Evolutionary conservation across 2,113 vertebrate genomes (phyloP), one percentile per base, ranked within the genome.

Genomic region (Cephalopholis sonnerati): DNA sequence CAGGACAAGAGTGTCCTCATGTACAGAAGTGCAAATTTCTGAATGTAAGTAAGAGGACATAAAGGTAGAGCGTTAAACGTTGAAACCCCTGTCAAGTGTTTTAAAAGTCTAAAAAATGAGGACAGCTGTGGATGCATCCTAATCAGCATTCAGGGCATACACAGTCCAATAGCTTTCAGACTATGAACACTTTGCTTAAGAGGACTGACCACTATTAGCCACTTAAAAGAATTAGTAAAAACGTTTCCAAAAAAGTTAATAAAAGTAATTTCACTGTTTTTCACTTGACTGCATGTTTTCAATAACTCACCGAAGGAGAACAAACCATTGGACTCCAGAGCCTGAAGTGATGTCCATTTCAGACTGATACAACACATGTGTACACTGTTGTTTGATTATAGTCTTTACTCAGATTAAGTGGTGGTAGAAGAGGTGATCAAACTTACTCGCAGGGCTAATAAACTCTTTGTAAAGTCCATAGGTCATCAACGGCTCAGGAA

Each of bases 401-500:
- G 12, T 81, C 16, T 74, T 24, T 4, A 59, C 11, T 63, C 13
- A 36, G 15, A 78, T 68, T 18, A 74, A 71, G 32, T 29, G 57
- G 32, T 63, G 54, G 55, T 57, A 20, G 15, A 57, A 48, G 75
- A 50, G 5, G 68, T 39, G 70, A 39, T 74, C 55, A 79, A 83
- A 93, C 94, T 97, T 97, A 99, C 98, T 99, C 74, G 96, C 97
- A 82, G 96, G 98, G 90, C 95, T 62, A 89, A 99, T 99, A 95
- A 99, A 99, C 81, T 98, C 97, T 94, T 97, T 97, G 46, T 99
- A 98, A 86, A 99, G 94, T 83, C 96, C 96, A 0, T 99, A 98
- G 46, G 98, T 99, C 98, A 99, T 99, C 91, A 99, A 90, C 1
- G 98, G 98, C 87, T 99, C 98, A 44, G 98, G 97, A 87, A 99